Percentiles rank a stretch among this genome's conserved stretches.
phyloP scores from a whole-genome alignment of 1,140 invertebrate genomes.

The Diorhabda elongata region DNA sequence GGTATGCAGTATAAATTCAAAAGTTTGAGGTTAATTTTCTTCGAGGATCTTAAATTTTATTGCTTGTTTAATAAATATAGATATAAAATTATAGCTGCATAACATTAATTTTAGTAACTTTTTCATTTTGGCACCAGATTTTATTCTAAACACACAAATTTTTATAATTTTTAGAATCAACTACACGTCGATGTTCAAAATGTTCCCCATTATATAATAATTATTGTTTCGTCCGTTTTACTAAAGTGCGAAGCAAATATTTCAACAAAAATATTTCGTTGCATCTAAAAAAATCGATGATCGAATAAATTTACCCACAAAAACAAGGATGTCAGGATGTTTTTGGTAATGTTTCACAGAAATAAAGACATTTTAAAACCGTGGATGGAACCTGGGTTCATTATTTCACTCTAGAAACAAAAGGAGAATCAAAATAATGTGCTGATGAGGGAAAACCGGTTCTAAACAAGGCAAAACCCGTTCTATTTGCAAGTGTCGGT shows the following conservation, averaged over 20 bases:
- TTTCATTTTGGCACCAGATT: conserved; percentile 42
- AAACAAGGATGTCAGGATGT: too few relatives aligned
- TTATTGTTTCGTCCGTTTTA: conserved; percentile 22
- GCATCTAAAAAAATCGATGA: too few relatives aligned
- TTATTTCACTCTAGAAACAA: too few relatives aligned
- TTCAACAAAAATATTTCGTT: not conserved
- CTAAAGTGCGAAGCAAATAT: not conserved
- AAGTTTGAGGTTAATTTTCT: too few relatives aligned
- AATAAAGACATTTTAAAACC: not conserved
- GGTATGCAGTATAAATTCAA: conserved; percentile 29
- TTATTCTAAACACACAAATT: conserved; percentile 38
- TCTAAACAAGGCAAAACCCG: too few relatives aligned
- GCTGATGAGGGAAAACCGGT: too few relatives aligned
- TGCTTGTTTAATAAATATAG: not conserved
- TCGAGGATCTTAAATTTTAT: not conserved
- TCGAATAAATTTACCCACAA: too few relatives aligned
- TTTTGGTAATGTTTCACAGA: not conserved
- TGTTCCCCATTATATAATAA: conserved; percentile 44
- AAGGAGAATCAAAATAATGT: too few relatives aligned
- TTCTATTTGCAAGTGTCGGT: too few relatives aligned
- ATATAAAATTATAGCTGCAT: conserved; percentile 26
- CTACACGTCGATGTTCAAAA: conserved; percentile 38
- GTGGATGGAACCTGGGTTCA: not conserved
- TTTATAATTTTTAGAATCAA: conserved; percentile 35
- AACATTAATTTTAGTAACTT: conserved; percentile 41